Conservation (phyloP, 2,113 vertebrate genomes). For the Scartelaos histophorus region DNA sequence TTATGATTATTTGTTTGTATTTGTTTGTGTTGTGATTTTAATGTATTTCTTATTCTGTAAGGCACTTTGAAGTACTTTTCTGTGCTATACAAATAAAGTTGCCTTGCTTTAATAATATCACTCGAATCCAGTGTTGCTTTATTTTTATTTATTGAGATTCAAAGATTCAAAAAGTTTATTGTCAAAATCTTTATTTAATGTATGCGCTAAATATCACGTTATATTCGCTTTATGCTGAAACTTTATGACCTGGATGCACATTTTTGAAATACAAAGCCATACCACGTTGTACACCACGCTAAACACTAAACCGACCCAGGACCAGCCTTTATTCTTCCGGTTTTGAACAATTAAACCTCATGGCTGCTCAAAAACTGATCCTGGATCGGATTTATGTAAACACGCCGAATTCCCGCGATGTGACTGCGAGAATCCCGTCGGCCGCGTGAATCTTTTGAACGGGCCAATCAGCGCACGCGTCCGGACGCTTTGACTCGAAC, state of each 20-base stretch:
- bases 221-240: background rate
- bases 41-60: no score
- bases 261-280: background rate
- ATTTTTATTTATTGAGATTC: no score
- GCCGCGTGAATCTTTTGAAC: constrained; percentile 81
- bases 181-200: no score
- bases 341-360: background rate
- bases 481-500: constrained; percentile 80
- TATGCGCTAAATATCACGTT: no score
- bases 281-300: background rate
- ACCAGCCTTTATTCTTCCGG: background rate
- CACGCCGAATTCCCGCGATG: constrained; percentile 60
- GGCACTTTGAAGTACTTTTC: no score
- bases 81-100: no score
- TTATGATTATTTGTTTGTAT: no score
- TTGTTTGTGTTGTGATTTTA: no score
- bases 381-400: background rate
- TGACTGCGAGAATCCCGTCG: constrained; percentile 7
- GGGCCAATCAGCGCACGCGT: constrained; percentile 76
- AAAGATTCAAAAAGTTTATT: no score
- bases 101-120: no score
- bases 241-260: background rate
- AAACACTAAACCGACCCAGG: background rate
- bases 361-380: background rate
- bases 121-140: no score